Percentiles rank a stretch among this genome's conserved stretches.
These are phyloP conservation scores for Morpho helenor DNA, from an alignment of 2,888 invertebrate genomes.

Conservation along the genomic window DNA sequence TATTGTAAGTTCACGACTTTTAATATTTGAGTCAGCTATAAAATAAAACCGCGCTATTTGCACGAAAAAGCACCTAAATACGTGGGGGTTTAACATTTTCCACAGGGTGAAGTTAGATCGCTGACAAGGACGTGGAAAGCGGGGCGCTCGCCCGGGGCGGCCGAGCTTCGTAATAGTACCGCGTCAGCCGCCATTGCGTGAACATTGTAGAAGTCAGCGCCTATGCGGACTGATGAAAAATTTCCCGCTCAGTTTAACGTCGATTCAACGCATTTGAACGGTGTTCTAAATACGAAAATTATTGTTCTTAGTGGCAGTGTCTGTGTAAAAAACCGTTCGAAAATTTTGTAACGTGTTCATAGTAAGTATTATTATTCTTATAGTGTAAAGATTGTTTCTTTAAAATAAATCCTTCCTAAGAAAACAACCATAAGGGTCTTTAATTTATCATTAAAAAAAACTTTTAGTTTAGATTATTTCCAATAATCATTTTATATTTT, in stretches of 20 bases:
- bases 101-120: slow-evolving; percentile 23
- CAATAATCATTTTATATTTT: too few relatives aligned
- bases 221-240: slow-evolving; percentile 13
- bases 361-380: background rate
- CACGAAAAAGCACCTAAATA: slow-evolving; percentile 7
- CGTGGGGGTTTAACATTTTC: slow-evolving; percentile 3
- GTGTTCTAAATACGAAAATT: background rate
- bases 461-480: too few relatives aligned
- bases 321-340: slow-evolving; percentile 1
- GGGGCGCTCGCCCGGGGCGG: slow-evolving; percentile 30
- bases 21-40: background rate
- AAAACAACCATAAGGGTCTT: too few relatives aligned
- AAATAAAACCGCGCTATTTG: background rate
- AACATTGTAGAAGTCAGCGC: slow-evolving; percentile 7
- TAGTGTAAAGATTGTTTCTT: too few relatives aligned
- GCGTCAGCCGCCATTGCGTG: slow-evolving; percentile 21
- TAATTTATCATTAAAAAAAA: too few relatives aligned
- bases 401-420: too few relatives aligned
- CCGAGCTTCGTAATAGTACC: slow-evolving; percentile 23
- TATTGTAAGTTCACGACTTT: background rate
- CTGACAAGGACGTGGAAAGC: slow-evolving; percentile 28
- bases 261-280: slow-evolving; percentile 2
- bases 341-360: background rate
- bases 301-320: slow-evolving; percentile 4
- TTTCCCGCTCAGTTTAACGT: slow-evolving; percentile 20